A percentile compares a stretch with the other conserved stretches of the same genome.
Evolutionary conservation across 2,113 vertebrate species (phyloP).

Genomic region (Trematocara marginatum): DNA sequence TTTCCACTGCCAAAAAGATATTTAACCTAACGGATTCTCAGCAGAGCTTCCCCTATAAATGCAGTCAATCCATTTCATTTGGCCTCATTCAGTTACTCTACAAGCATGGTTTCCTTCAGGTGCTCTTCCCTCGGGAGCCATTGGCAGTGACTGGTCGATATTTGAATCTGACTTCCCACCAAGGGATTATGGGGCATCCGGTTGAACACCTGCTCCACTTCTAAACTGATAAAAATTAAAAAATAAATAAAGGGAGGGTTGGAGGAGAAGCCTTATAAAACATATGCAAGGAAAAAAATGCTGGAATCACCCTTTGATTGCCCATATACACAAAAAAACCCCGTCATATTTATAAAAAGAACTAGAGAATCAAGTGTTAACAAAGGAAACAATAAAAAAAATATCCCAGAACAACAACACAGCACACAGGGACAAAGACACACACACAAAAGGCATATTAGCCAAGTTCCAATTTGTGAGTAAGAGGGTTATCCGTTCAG

Average conservation of each 20-base stretch:
- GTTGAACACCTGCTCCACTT: slow-evolving; percentile 55
- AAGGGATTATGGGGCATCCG: slow-evolving; percentile 37
- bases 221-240: not conserved
- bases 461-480: not conserved
- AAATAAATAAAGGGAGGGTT: not conserved
- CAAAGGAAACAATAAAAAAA: not conserved
- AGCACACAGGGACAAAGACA: not conserved
- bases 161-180: slow-evolving; percentile 28
- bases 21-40: slow-evolving; percentile 45
- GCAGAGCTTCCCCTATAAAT: slow-evolving; percentile 19
- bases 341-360: fast-evolving
- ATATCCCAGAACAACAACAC: not conserved
- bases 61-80: slow-evolving; percentile 57
- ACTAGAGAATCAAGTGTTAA: not conserved
- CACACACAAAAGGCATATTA: not conserved
- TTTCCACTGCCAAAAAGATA: slow-evolving; percentile 1
- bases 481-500: slow-evolving; percentile 3
- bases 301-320: not conserved
- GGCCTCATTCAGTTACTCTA: slow-evolving; percentile 39
- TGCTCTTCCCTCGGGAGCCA: slow-evolving; percentile 43
- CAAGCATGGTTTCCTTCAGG: slow-evolving; percentile 48
- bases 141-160: slow-evolving; percentile 49
- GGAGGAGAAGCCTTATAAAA: not conserved
- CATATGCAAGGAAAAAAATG: not conserved
- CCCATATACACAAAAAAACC: not conserved